A percentile compares a stretch with the other conserved stretches of the same genome.
phyloP scores from a whole-genome alignment of 2,888 invertebrate species.

The Drosophila algonquin region DNA sequence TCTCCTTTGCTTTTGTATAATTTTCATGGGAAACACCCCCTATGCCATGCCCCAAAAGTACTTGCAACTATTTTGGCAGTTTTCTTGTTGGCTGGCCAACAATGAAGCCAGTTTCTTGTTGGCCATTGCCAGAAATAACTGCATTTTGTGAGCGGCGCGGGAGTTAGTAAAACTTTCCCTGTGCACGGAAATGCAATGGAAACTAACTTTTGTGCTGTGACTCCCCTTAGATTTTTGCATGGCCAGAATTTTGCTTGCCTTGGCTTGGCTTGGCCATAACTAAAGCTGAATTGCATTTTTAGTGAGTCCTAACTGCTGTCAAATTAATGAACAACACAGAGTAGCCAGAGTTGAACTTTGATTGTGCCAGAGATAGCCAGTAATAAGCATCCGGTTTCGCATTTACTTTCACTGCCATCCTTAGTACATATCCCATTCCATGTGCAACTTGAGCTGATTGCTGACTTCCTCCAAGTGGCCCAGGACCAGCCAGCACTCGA shows the following conservation, averaged over 20 bases:
- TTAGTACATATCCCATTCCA: neutral
- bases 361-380: slow-evolving; percentile 35
- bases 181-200: slow-evolving; percentile 61
- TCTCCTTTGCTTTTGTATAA: slow-evolving; percentile 9
- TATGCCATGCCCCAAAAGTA: slow-evolving; percentile 17
- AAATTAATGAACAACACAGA: slow-evolving; percentile 56
- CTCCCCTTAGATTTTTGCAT: slow-evolving; percentile 48
- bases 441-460: slow-evolving; percentile 34
- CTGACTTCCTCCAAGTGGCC: slow-evolving; percentile 36
- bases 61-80: slow-evolving; percentile 73
- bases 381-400: slow-evolving; percentile 34
- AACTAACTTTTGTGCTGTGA: slow-evolving; percentile 50
- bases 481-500: slow-evolving; percentile 9
- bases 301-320: slow-evolving; percentile 37
- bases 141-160: slow-evolving; percentile 66
- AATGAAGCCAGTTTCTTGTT: slow-evolving; percentile 78
- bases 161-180: slow-evolving; percentile 67
- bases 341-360: slow-evolving; percentile 2
- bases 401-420: slow-evolving; percentile 4
- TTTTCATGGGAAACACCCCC: slow-evolving; percentile 1
- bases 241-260: slow-evolving; percentile 8
- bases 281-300: slow-evolving; percentile 43
- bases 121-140: slow-evolving; percentile 67
- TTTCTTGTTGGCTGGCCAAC: slow-evolving; percentile 71
- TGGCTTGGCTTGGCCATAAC: slow-evolving; percentile 12